Base-by-base conservation (phyloP, 1,140 invertebrate genomes). In the Helicoverpa zea region DNA sequence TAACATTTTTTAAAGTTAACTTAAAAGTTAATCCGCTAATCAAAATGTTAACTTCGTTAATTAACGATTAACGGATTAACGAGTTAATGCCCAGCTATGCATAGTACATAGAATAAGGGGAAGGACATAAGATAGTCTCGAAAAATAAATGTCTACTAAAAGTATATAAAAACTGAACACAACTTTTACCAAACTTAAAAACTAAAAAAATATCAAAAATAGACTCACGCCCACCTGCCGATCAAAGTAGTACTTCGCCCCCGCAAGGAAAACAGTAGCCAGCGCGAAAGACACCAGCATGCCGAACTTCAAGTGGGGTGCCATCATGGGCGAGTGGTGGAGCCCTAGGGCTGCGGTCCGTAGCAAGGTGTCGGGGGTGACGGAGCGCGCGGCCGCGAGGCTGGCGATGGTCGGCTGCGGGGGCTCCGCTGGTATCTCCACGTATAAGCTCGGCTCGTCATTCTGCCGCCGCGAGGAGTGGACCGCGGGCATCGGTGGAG, bases 221-320 rank as follows among this genome's bases (percentile, higher is more conserved):
- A 66, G 47, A 77, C 43, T 59, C 47, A 79, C 29, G 86, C 88
- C 94, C 83, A 96, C 97, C 92, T 97, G 95, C 87, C 96, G 94
- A 86, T 97, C 96, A 79, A 97, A 96, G 84, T 97, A 97, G 90
- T 97, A 97, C 89, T 97, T 97, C 0, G 96, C 96, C 23, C 96
- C 96, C 2, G 96, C 96, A 30, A 97, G 94, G 84, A 97, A 97
- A 14, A 96, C 95, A 11, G 96, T 96, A 4, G 96, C 96, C 18
- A 97, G 86, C 13, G 96, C 96, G 82, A 97, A 96, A 0, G 96
- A 96, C 52, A 96, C 96, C 87, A 96, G 96, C 94, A 97, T 96
- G 23, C 96, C 96, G 87, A 96, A 97, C 85, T 96, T 96, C 13
- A 96, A 86, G 77, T 96, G 96, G 16, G 95, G 94, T 2, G 96